Base-by-base conservation (phyloP, 1,140 invertebrate species). In the Calephelis nemesis region DNA sequence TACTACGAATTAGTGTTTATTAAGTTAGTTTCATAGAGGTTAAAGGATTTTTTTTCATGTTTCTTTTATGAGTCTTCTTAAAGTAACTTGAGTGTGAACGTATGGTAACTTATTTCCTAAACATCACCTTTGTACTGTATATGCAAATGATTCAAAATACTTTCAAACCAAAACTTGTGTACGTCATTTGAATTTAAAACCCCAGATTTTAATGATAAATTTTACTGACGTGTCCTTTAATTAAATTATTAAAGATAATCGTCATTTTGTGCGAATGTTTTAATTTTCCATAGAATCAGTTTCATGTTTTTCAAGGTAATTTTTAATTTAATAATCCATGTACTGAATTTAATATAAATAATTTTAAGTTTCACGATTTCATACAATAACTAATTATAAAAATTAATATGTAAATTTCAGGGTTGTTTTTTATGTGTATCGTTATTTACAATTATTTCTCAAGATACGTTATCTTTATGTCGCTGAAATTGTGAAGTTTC, bases 371-470 rank as follows among this genome's bases (percentile, higher is more conserved):
- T 58, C 30, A 58, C 19, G 42, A 13, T 63, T 47, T 42, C 10
- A 47, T 63, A 47, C 42, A 47, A 63, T 63, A 40, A 47, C 42
- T 9, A 19, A 47, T 47, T 63, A 45, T 15, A 9, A 54, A 19
- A 7, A 54, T 54, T 54, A 54, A 30, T 19, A 54, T 54, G 19
- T 8, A 19, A 30, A 54, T 54, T 54, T 54, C 15, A 54, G 50
- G 50, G 50, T 54, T 54, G 19, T 19, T 54, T 30, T 19, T 54
- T 30, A 54, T 54, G 13, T 30, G 12, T 54, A 10, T 15, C 50
- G 10, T 54, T 54, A 54, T 54, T 54, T 54, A 19, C 12, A 54
- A 9, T 15, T 15, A 54, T 54, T 54, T 54, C 50, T 54, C 50
- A 54, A 54, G 50, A 54, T 19, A 10, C 8, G 1, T 15, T 30